Evolutionary conservation across 2,797 vertebrate species (phyloP), one percentile per base, ranked within the genome.

Genomic region (Coracias cyanogaster): DNA sequence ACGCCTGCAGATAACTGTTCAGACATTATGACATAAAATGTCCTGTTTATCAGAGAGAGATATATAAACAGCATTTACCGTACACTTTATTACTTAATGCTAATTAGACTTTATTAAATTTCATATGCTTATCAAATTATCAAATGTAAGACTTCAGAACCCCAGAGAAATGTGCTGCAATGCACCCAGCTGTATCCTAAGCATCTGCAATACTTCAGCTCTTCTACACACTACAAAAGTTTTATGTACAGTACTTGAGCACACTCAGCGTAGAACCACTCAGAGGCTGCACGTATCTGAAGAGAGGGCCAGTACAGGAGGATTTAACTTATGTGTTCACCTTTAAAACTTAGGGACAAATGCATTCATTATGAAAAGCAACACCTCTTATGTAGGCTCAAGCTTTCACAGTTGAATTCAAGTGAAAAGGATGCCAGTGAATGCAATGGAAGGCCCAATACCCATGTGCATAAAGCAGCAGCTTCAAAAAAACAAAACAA

Each of bases 71-170:
- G 72, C 41, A 86, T 89, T 97, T 85, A 78, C 81, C 19, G 15
- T 61, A 61, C 82, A 77, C 87, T 97, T 97, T 97, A 96, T 86
- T 97, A 96, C 74, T 91, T 65, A 91, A 66, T 73, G 82, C 92
- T 98, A 97, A 98, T 97, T 97, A 96, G 92, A 92, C 93, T 97
- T 97, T 97, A 96, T 97, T 94, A 97, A 96, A 89, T 97, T 96
- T 97, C 71, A 89, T 85, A 83, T 84, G 87, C 71, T 97, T 97
- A 96, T 96, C 94, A 96, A 92, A 97, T 97, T 94, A 94, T 91
- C 85, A 82, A 90, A 90, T 35, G 7, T 43, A 91, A 88, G 84
- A 77, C 79, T 93, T 84, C 69, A 77, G 92, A 94, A 93, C 45
- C 61, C 55, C 80, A 93, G 89, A 94, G 84, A 97, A 97, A 94